A percentile compares a stretch with the other conserved stretches of the same genome.
Evolutionary conservation across 2,797 vertebrate species (phyloP).

Genomic region (Pelochelys cantorii): DNA sequence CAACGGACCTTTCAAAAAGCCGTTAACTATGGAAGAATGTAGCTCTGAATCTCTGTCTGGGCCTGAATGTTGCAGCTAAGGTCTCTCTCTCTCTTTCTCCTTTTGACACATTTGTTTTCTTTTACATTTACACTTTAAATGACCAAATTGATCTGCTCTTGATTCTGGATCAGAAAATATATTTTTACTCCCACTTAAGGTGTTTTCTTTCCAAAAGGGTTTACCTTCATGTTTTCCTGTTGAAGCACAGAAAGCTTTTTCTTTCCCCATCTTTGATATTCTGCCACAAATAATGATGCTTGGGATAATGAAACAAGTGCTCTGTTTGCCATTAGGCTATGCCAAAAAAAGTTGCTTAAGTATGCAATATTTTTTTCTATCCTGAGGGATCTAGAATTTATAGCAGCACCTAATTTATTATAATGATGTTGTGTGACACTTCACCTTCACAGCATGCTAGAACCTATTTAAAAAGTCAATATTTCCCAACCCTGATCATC

Average conservation of each 20-base stretch:
- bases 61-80: not conserved
- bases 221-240: not conserved
- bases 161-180: not conserved
- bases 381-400: not conserved
- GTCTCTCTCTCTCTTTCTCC: not conserved
- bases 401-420: not conserved
- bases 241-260: not conserved
- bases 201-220: not conserved
- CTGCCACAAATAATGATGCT: not conserved
- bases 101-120: not conserved
- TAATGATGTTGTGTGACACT: not conserved
- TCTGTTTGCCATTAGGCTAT: not conserved
- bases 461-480: not conserved
- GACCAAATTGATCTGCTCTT: not conserved
- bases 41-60: not conserved
- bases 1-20: not conserved
- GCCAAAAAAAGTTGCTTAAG: not conserved
- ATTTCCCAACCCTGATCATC: not conserved
- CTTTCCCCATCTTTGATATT: not conserved
- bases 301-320: conserved; percentile 2
- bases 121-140: not conserved
- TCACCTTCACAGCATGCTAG: not conserved
- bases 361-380: not conserved
- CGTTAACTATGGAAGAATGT: not conserved
- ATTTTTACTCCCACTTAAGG: not conserved